Evolutionary conservation across 1,140 invertebrate species (phyloP), one percentile per base, ranked within the genome.

Genomic region (Macrotrachela quadricornifera): DNA sequence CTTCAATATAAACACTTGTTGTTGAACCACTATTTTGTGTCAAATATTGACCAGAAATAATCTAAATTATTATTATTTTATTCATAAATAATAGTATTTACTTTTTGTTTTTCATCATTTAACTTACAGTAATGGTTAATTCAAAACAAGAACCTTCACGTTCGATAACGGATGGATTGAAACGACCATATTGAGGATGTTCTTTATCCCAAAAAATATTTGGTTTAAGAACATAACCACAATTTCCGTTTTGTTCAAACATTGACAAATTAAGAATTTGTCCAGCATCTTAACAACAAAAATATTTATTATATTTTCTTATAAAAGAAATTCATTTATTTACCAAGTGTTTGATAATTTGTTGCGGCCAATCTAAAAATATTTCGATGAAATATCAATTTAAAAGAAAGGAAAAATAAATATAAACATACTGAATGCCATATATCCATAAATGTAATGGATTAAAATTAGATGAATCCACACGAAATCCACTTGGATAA

Each of bases 381-480:
- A 4, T 8, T 4, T 30, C 21, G 21, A 30, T 30, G 21, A 30
- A n/a, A n/a, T n/a, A n/a, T 30, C 21, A 30, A 30, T 4, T 30
- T 30, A 4, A 4, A 2, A 2, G 8, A 30, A 4, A 30, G 8
- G 21, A 4, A 30, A 30, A 30, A 4, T 8, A 30, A n/a, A n/a
- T n/a, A n/a, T n/a, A n/a, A n/a, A n/a, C 21, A 30, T 30, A 30
- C 21, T 91, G 85, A 0, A 86, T 79, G 0, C 86, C 85, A 64
- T 84, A 86, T 0, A 82, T 78, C 86, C 86, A 92, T 63, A 90
- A 88, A 50, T 80, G 80, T 0, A 90, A 78, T 0, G 86, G 86
- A 65, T 90, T 88, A 64, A 88, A 86, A 71, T 92, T 92, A 1
- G 85, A 87, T 0, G 85, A 88, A 64, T 90, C 85, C 51, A 92